A percentile compares a stretch with the other conserved stretches of the same genome.
phyloP scores from a whole-genome alignment of 2,888 invertebrate genomes.

The Endotricha flammealis region DNA sequence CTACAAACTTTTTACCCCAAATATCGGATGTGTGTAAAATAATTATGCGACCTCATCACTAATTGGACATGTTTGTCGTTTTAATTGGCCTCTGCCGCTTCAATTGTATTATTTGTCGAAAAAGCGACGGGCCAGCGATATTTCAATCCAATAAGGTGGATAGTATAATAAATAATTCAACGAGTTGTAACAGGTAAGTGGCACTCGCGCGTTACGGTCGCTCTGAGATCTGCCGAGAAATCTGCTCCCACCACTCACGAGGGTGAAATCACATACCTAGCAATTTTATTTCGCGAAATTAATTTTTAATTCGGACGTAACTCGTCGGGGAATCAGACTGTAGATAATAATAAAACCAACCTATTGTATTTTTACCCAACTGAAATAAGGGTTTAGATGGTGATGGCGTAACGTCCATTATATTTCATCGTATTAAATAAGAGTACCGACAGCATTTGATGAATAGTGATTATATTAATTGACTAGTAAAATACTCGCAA shows the following conservation, averaged over 20 bases:
- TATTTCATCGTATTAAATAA: too few species aligned
- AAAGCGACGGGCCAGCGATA: conserved; percentile 44
- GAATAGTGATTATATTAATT: too few species aligned
- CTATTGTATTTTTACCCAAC: neutral
- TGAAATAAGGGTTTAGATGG: too few species aligned
- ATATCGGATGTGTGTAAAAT: conserved; percentile 14
- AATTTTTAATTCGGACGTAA: conserved; percentile 52
- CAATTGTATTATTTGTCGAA: conserved; percentile 42
- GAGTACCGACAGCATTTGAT: too few species aligned
- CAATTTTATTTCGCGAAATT: conserved; percentile 58
- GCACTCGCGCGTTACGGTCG: conserved; percentile 64
- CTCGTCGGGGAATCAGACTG: conserved; percentile 30
- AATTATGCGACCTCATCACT: conserved; percentile 6
- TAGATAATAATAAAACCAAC: conserved; percentile 21
- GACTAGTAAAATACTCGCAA: too few species aligned
- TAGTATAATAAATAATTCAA: conserved; percentile 75
- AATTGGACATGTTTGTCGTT: conserved; percentile 16
- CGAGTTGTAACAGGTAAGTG: conserved; percentile 73
- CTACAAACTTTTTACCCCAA: conserved; percentile 22
- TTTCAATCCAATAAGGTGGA: conserved; percentile 71
- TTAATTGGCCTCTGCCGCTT: conserved; percentile 26
- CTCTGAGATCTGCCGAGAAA: conserved; percentile 45
- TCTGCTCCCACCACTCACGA: conserved; percentile 39
- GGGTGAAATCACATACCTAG: conserved; percentile 52
- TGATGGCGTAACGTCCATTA: too few species aligned